These are phyloP conservation scores for Bombus huntii DNA, from an alignment of 1,140 invertebrate genomes.

Conservation along the genomic window DNA sequence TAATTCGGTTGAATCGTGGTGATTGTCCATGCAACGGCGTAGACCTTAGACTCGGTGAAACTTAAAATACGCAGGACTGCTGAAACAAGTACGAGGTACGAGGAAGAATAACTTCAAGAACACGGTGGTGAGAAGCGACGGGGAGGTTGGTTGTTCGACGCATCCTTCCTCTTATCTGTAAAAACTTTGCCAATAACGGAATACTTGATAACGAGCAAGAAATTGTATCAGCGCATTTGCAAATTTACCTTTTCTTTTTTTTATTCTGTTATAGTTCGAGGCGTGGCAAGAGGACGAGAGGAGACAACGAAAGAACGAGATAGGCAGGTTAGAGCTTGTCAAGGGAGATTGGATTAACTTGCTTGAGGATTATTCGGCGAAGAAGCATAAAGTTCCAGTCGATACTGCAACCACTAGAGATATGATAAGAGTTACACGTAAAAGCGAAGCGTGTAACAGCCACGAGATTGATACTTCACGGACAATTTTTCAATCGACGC, in stretches of 20 bases:
- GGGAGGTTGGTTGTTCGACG: constrained; percentile 46
- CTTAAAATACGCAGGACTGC: too few relatives aligned
- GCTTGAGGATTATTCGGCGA: constrained; percentile 13
- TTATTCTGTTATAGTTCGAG: not conserved
- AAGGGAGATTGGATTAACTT: constrained; percentile 37
- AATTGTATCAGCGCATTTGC: not conserved
- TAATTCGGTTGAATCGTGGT: too few relatives aligned
- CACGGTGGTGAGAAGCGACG: constrained; percentile 26
- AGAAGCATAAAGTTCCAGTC: not conserved
- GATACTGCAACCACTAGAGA: too few relatives aligned
- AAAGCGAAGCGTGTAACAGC: not conserved
- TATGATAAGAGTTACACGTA: not conserved
- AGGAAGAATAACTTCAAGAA: constrained; percentile 58
- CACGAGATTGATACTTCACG: accelerated
- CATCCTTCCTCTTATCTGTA: not conserved
- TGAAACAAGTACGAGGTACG: not conserved
- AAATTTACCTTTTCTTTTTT: not conserved
- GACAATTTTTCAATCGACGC: not conserved
- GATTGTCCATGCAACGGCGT: too few relatives aligned
- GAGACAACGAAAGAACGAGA: not conserved
- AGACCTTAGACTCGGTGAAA: too few relatives aligned
- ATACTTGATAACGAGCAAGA: too few relatives aligned
- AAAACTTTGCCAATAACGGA: too few relatives aligned
- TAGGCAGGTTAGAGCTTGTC: too few relatives aligned
- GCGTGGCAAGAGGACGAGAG: too few relatives aligned